Evolutionary conservation across 2,888 invertebrate species (phyloP).

Genomic region (Drosophila austrosaltans): DNA sequence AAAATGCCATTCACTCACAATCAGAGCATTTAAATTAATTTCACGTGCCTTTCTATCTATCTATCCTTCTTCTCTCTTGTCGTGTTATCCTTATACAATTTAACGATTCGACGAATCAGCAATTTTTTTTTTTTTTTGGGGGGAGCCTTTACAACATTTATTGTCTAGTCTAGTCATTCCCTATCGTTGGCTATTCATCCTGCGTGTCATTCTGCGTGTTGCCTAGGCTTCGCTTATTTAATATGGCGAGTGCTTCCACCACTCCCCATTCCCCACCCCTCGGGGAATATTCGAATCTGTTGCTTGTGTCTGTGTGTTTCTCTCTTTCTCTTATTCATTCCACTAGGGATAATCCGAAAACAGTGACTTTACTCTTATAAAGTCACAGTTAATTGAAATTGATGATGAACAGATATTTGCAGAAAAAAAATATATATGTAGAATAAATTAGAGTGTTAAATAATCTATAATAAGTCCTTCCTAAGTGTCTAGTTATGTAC

Average conservation of each 20-base stretch:
- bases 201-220: conserved; percentile 30
- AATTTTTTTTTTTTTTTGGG: conserved; percentile 24
- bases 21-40: conserved; percentile 64
- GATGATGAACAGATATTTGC: neutral
- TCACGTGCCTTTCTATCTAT: conserved; percentile 41
- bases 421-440: neutral
- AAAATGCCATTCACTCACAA: conserved; percentile 39
- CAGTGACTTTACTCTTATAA: neutral
- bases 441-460: too few relatives aligned
- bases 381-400: conserved; percentile 18
- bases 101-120: conserved; percentile 44
- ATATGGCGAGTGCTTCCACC: neutral
- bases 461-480: too few relatives aligned
- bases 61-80: conserved; percentile 12
- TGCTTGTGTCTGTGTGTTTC: neutral
- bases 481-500: too few relatives aligned
- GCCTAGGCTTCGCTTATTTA: neutral
- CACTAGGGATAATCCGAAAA: neutral
- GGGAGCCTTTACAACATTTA: conserved; percentile 17
- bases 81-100: conserved; percentile 33
- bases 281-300: conserved; percentile 25
- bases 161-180: conserved; percentile 37
- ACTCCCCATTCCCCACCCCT: neutral
- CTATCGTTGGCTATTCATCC: conserved; percentile 43
- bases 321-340: too few relatives aligned